Percentiles rank a stretch among this genome's conserved stretches.
These are phyloP conservation scores for Torymus auratus DNA, from an alignment of 2,888 invertebrate species.

Conservation along the genomic window DNA sequence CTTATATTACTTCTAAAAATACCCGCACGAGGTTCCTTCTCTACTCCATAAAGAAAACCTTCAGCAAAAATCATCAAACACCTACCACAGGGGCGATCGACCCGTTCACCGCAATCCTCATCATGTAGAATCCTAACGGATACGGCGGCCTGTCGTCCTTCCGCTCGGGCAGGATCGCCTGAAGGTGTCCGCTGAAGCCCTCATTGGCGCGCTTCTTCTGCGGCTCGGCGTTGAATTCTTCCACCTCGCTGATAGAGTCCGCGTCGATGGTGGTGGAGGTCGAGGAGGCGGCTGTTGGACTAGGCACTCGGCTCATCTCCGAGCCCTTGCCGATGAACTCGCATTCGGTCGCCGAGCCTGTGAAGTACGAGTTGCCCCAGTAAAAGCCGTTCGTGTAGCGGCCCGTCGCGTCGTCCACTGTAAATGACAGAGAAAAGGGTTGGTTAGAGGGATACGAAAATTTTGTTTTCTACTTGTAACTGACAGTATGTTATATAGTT, in stretches of 20 bases:
- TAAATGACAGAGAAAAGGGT: conserved; percentile 27
- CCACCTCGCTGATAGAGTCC: conserved; percentile 60
- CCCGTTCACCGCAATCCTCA: conserved; percentile 71
- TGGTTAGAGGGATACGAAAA: too few relatives aligned
- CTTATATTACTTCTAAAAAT: too few relatives aligned
- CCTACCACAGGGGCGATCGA: conserved; percentile 64
- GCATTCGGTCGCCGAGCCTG: conserved; percentile 74
- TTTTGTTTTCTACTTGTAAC: too few relatives aligned
- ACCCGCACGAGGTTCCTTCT: too few relatives aligned
- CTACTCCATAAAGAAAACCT: too few relatives aligned
- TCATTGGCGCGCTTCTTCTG: conserved; percentile 64
- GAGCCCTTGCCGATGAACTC: conserved; percentile 68
- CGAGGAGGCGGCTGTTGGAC: conserved; percentile 1
- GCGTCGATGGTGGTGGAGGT: not conserved
- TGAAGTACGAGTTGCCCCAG: conserved; percentile 76
- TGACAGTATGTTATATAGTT: too few relatives aligned
- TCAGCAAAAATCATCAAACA: too few relatives aligned
- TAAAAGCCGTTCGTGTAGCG: conserved; percentile 74
- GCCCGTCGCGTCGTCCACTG: conserved; percentile 75
- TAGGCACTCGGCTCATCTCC: too few relatives aligned
- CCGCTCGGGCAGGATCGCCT: not conserved
- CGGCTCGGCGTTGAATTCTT: conserved; percentile 66
- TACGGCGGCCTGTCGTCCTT: conserved; percentile 69
- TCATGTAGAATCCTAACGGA: conserved; percentile 72
- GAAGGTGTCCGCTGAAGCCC: conserved; percentile 61